Conservation (phyloP, 1,140 invertebrate genomes). For the Leguminivora glycinivorella region DNA sequence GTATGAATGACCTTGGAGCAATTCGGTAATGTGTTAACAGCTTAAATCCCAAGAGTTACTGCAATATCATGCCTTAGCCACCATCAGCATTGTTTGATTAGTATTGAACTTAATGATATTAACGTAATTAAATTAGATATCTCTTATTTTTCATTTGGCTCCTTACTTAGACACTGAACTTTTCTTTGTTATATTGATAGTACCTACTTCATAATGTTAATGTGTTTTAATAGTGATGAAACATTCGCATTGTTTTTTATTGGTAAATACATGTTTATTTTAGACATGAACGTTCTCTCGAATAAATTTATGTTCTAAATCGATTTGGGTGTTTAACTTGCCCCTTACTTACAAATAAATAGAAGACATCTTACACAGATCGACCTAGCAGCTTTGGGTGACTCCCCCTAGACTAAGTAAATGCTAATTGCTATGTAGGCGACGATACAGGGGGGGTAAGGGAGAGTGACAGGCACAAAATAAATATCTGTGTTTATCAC, state of each 20-base stretch:
- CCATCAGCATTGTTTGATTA: conserved; percentile 31
- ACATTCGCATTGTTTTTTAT: conserved; percentile 63
- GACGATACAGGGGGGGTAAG: no score
- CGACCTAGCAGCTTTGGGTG: no score
- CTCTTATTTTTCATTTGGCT: conserved; percentile 14
- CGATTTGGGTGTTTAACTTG: conserved; percentile 32
- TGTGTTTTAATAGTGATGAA: conserved; percentile 35
- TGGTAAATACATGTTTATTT: conserved; percentile 66
- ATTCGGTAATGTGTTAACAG: neutral
- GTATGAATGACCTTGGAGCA: no score
- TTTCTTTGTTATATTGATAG: conserved; percentile 15
- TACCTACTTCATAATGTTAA: conserved; percentile 31
- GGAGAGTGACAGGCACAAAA: no score
- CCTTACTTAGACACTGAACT: neutral
- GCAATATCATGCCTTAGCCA: neutral
- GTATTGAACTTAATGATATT: conserved; percentile 32
- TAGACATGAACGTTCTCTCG: conserved; percentile 67
- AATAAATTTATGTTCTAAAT: conserved; percentile 72
- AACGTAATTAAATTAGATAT: conserved; percentile 24
- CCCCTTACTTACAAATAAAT: no score
- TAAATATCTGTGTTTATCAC: no score
- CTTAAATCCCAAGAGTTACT: neutral
- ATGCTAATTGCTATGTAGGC: no score
- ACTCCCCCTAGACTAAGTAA: no score
- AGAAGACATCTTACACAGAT: no score